Evolutionary conservation across 2,113 vertebrate species (phyloP).

Genomic region (Rostratula benghalensis): DNA sequence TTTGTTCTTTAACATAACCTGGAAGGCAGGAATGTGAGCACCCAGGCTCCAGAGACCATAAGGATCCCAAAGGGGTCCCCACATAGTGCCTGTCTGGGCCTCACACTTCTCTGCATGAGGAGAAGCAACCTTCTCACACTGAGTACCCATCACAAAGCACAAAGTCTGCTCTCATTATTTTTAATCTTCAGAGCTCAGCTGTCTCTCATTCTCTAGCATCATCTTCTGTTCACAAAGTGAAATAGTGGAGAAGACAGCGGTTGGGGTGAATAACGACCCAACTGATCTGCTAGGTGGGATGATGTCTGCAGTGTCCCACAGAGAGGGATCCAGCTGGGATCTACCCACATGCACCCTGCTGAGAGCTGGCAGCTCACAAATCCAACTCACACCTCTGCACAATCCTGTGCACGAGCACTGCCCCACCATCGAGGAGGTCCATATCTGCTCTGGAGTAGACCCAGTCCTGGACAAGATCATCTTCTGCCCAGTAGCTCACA

Average conservation of each 20-base stretch:
- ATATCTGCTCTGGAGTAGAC: background rate
- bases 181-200: background rate
- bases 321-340: background rate
- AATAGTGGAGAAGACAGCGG: background rate
- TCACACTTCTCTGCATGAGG: fast-evolving
- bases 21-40: fast-evolving
- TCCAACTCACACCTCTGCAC: background rate
- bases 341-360: background rate
- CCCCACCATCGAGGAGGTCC: background rate
- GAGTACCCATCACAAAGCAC: background rate
- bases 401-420: background rate
- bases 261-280: background rate
- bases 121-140: no score
- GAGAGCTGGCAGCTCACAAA: background rate
- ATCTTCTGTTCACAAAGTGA: background rate
- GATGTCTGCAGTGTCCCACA: no score
- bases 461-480: background rate
- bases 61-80: background rate
- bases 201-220: background rate
- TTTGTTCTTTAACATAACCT: fast-evolving
- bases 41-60: fast-evolving
- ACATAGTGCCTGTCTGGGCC: fast-evolving
- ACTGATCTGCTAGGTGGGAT: background rate
- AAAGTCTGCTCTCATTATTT: background rate
- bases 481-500: background rate